A percentile compares a stretch with the other conserved stretches of the same genome.
Conservation (phyloP, 2,888 invertebrate species). For the Nomada flava region DNA sequence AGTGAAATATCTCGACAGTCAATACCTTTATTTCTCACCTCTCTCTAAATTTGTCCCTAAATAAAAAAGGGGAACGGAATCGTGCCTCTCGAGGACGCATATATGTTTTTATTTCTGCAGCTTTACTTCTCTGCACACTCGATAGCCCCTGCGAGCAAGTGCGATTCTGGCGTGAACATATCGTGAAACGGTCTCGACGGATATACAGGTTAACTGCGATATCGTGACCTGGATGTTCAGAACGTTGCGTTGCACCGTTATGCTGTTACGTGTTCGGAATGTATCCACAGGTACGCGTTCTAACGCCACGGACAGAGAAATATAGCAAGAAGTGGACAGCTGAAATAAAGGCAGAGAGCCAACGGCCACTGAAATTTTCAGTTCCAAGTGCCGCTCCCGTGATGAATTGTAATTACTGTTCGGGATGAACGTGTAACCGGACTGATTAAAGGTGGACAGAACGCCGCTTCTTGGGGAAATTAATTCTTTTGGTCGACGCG, state of each 20-base stretch:
- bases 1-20: no score
- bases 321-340: not conserved
- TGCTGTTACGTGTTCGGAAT: conserved; percentile 62
- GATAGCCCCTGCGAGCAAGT: not conserved
- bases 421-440: not conserved
- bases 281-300: conserved; percentile 23
- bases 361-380: not conserved
- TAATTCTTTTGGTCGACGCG: not conserved
- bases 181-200: conserved; percentile 24
- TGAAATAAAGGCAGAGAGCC: not conserved
- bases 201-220: conserved; percentile 63
- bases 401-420: conserved; percentile 27
- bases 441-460: not conserved
- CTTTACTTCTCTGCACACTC: no score
- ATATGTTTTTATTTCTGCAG: no score
- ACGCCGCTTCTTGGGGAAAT: not conserved
- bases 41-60: no score
- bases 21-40: no score
- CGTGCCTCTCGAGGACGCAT: no score
- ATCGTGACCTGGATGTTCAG: conserved; percentile 61
- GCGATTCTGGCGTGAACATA: conserved; percentile 10
- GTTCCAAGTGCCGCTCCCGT: not conserved
- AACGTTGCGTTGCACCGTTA: conserved; percentile 56
- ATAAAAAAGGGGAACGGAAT: no score
- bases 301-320: not conserved